Base-by-base conservation (phyloP, 1,140 invertebrate species). In the Aphaenogaster rudis region DNA sequence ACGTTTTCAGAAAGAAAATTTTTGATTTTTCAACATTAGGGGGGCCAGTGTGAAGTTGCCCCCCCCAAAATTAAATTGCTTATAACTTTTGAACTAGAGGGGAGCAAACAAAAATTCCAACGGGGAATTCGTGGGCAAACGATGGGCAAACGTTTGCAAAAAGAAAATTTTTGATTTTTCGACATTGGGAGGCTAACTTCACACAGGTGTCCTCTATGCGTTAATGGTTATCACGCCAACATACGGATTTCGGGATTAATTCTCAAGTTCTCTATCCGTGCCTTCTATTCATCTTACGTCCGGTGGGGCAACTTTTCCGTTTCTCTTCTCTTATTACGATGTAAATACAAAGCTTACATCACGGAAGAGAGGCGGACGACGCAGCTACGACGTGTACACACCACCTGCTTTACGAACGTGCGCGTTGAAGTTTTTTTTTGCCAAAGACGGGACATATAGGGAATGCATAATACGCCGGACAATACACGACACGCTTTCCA, bases 401-500 rank as follows among this genome's bases (percentile, higher is more conserved):
- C 59, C 50, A 82, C 59, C 77, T 77, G 63, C 66, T 67, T 85
- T 82, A 64, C 74, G 81, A 85, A 89, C 81, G 81, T 81, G 63
- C 69, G 54, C 71, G 86, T 28, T 76, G 81, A 45, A 9, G 48
- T 77, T 84, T 88, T 91, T 91, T 90, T 90, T 91, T 88, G 88
- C 86, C 86, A 86, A 91, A 89, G 90, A 86, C 86, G 86, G 77
- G 86, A 89, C 90, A 91, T 78, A 91, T 78, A 91, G 90, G 86
- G 88, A 91, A 91, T 91, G 88, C 72, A 86, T 91, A 91, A 91
- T 91, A 89, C 81, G 86, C 21, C 66, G 90, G 79, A 91, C 90
- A 91, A 91, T 91, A 78, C 80, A 74, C 90, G 90, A 89, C 90
- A 91, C 90, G 90, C 77, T 91, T 91, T 88, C 90, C 81, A 85